phyloP scores from a whole-genome alignment of 2,888 invertebrate species.

The Acanthoscelides obtectus region DNA sequence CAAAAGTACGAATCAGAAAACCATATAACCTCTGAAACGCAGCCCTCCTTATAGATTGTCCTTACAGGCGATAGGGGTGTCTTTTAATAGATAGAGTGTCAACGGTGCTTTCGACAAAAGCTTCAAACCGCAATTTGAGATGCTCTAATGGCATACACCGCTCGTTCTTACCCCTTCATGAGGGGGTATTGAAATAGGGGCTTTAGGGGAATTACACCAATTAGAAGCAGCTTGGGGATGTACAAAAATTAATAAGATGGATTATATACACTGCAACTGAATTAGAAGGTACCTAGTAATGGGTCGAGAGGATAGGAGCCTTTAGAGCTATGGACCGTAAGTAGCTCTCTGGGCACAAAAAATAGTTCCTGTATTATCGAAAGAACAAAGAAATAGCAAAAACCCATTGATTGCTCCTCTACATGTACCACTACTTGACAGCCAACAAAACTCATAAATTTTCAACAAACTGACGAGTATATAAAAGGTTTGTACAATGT shows the following conservation, averaged over 20 bases:
- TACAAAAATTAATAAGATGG: neutral
- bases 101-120: neutral
- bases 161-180: neutral
- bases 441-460: neutral
- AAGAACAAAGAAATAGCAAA: neutral
- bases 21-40: neutral
- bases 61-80: neutral
- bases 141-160: neutral
- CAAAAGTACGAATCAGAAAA: neutral
- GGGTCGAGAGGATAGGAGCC: neutral
- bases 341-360: too few relatives aligned
- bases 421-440: neutral
- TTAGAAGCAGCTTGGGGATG: neutral
- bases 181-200: neutral
- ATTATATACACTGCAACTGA: neutral
- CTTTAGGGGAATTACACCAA: neutral
- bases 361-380: neutral
- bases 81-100: neutral
- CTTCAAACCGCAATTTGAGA: neutral
- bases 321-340: too few relatives aligned
- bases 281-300: neutral
- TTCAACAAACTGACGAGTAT: neutral
- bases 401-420: neutral
- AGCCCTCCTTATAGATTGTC: neutral
- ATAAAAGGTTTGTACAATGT: neutral